Base-by-base conservation (phyloP, 2,888 invertebrate genomes). In the Gymnosoma rotundatum region DNA sequence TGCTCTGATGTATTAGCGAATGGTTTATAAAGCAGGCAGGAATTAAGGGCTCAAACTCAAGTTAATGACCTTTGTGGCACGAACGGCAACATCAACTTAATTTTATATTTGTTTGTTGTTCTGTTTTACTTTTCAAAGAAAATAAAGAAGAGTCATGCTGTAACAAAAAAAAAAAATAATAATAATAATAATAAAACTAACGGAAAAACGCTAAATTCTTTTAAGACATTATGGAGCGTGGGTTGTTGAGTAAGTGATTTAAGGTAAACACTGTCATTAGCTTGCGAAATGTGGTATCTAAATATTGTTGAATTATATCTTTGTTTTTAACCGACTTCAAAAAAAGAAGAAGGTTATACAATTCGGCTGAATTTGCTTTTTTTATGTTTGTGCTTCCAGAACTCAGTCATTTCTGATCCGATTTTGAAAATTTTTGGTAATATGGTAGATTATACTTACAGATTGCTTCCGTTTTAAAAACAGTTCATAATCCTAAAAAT, bases 11-110 rank as follows among this genome's bases (percentile, higher is more conserved):
- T 38, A 38, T 32, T 25, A 18, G 67, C 58, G 75, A 67, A 60
- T 60, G 50, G 2, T 60, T 42, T 75, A 7, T n/a, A 60, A 21
- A 67, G 32, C 58, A 76, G 45, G 20, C 52, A 25, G 25, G 25
- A 25, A 58, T 12, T 54, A 61, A 73, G 83, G 76, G 54, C 76
- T 58, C 83, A 80, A 83, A 80, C 80, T 83, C 80, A 83, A 76
- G 83, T 83, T 83, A 80, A 80, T 83, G 83, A 80, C 73, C 80
- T 83, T 76, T 80, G 63, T 54, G 72, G 80, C 72, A 52, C 21
- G 48, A 54, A 82, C 50, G 52, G 74, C 61, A 69, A 83, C 18
- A 54, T 50, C 45, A 54, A 38, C 38, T 32, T 25, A 63, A 66
- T 32, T 58, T 50, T 32, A 50, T 38, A 50, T 72, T 38, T 56